Evolutionary conservation across 2,113 vertebrate genomes (phyloP).

Genomic region (Otus sunia): DNA sequence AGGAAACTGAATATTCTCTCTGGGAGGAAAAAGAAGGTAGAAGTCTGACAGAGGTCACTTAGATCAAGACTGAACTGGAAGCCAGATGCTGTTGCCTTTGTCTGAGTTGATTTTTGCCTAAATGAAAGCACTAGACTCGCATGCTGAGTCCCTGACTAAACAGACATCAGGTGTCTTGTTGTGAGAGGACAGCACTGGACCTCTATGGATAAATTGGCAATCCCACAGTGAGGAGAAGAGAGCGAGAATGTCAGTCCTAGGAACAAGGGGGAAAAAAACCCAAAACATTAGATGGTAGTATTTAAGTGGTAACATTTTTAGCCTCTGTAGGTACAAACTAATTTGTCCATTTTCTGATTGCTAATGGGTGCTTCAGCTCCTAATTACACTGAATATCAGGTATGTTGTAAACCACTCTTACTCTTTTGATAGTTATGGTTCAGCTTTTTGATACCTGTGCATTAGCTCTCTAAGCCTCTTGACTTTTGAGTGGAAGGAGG

Average conservation of each 20-base stretch:
- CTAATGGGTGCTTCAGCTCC: slow-evolving; percentile 84
- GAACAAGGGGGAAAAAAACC: accelerated
- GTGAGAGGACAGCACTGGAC: not conserved
- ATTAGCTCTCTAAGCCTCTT: not conserved
- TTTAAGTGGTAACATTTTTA: slow-evolving; percentile 47
- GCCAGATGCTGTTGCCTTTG: not conserved
- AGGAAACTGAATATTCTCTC: not conserved
- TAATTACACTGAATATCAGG: slow-evolving; percentile 80
- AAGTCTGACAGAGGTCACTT: not conserved
- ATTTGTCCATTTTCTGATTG: slow-evolving; percentile 82
- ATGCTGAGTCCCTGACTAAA: not conserved
- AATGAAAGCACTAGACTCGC: not conserved
- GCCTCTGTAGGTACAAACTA: slow-evolving; percentile 73
- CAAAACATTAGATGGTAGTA: not conserved
- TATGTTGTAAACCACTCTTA: slow-evolving; percentile 53
- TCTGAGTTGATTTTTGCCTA: not conserved
- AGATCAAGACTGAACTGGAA: not conserved
- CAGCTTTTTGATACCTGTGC: not conserved
- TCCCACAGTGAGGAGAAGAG: not conserved
- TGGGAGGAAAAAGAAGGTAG: not conserved
- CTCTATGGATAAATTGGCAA: not conserved
- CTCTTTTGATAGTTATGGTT: not conserved
- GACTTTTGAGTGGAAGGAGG: not conserved
- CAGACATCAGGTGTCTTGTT: not conserved
- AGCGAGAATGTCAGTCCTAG: not conserved